Evolutionary conservation across 2,113 vertebrate species (phyloP).

Genomic region (Grallaria varia): DNA sequence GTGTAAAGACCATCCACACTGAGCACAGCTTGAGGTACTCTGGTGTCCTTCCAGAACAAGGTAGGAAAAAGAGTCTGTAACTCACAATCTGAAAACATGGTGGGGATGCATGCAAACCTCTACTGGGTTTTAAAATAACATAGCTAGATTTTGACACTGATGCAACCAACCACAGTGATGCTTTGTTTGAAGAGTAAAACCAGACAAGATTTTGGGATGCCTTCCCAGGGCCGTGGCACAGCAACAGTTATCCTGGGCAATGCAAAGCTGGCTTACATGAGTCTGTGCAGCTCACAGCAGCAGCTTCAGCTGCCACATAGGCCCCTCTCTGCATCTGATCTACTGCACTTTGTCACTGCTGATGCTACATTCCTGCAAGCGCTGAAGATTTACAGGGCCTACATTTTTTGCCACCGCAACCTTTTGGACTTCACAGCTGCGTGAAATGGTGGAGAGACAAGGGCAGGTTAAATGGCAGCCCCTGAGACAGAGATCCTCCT

Average conservation of each 20-base stretch:
- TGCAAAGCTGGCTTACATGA: not conserved
- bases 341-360: not conserved
- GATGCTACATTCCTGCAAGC: not conserved
- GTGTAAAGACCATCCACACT: not conserved
- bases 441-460: not conserved
- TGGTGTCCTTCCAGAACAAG: not conserved
- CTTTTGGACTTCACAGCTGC: not conserved
- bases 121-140: not conserved
- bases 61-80: not conserved
- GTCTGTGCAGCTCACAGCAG: not conserved
- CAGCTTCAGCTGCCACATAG: not conserved
- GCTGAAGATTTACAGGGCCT: not conserved
- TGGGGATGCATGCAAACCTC: not conserved
- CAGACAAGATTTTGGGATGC: not conserved
- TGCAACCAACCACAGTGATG: not conserved
- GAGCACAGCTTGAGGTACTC: not conserved
- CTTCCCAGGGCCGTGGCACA: not conserved
- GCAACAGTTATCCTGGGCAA: not conserved
- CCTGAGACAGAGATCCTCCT: not conserved
- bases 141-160: not conserved
- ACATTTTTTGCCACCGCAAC: not conserved
- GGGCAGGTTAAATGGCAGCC: not conserved
- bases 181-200: not conserved
- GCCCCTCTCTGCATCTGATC: not conserved
- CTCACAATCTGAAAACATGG: not conserved